These are phyloP conservation scores for Drosophila stalkeri DNA, from an alignment of 2,888 invertebrate genomes.

Conservation along the genomic window DNA sequence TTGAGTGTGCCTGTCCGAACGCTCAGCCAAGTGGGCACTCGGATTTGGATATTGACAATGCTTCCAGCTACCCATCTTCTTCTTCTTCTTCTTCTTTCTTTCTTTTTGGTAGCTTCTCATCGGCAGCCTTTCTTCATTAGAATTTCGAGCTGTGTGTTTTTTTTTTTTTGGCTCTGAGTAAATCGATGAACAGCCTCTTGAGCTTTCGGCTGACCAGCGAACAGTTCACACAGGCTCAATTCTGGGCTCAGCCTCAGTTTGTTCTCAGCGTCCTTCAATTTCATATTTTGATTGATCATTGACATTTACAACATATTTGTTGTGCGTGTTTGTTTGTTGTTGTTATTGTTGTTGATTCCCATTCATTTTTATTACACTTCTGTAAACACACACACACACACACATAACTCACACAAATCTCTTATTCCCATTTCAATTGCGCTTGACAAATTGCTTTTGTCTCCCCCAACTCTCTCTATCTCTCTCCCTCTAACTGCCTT, in stretches of 20 bases:
- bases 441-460: conserved; percentile 55
- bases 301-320: conserved; percentile 82
- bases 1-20: conserved; percentile 73
- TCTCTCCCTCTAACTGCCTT: not conserved
- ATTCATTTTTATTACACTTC: conserved; percentile 69
- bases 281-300: conserved; percentile 83
- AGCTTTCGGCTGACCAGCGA: conserved; percentile 22
- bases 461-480: not conserved
- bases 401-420: conserved; percentile 36
- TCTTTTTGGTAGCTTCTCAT: conserved; percentile 29
- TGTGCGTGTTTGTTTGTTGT: conserved; percentile 45
- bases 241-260: not conserved
- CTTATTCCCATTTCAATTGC: conserved; percentile 46
- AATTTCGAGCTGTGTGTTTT: conserved; percentile 55
- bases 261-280: conserved; percentile 40
- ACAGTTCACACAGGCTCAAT: conserved; percentile 52
- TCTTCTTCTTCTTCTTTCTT: conserved; percentile 18
- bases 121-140: conserved; percentile 70
- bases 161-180: conserved; percentile 20
- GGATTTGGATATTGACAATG: conserved; percentile 75
- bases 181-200: conserved; percentile 63
- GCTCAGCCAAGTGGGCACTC: conserved; percentile 75
- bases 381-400: conserved; percentile 31
- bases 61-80: conserved; percentile 42
- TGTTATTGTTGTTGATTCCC: conserved; percentile 31